phyloP scores from a whole-genome alignment of 2,888 invertebrate genomes.

The Pollenia amentaria region DNA sequence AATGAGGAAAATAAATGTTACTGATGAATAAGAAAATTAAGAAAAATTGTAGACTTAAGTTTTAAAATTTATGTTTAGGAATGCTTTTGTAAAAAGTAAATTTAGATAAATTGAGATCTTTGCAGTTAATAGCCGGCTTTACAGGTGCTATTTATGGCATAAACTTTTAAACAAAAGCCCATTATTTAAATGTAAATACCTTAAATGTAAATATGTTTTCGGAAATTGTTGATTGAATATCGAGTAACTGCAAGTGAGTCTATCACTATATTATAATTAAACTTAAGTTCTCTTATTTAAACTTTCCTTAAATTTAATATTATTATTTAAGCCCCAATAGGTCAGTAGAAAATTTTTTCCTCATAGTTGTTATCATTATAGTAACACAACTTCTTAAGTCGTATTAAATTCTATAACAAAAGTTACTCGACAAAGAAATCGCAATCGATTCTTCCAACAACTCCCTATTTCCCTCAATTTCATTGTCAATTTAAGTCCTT shows the following conservation, averaged over 20 bases:
- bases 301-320: no score
- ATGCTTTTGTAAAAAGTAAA: background rate
- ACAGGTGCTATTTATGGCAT: slow-evolving; percentile 2
- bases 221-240: no score
- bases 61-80: slow-evolving; percentile 24
- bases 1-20: slow-evolving; percentile 19
- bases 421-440: background rate
- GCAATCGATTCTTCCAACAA: background rate
- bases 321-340: no score
- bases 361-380: background rate
- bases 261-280: no score
- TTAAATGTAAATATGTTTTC: background rate
- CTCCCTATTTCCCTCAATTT: background rate
- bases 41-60: slow-evolving; percentile 18
- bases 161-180: background rate
- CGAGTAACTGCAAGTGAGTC: no score
- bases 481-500: background rate
- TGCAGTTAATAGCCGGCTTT: background rate
- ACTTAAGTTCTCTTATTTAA: no score
- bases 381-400: background rate
- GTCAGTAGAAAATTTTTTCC: no score
- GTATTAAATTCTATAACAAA: background rate
- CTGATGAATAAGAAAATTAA: slow-evolving; percentile 12
- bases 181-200: background rate
- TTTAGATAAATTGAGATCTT: slow-evolving; percentile 21